These are phyloP conservation scores for Euborellia annulipes DNA, from an alignment of 1,140 invertebrate genomes.

Conservation along the genomic window DNA sequence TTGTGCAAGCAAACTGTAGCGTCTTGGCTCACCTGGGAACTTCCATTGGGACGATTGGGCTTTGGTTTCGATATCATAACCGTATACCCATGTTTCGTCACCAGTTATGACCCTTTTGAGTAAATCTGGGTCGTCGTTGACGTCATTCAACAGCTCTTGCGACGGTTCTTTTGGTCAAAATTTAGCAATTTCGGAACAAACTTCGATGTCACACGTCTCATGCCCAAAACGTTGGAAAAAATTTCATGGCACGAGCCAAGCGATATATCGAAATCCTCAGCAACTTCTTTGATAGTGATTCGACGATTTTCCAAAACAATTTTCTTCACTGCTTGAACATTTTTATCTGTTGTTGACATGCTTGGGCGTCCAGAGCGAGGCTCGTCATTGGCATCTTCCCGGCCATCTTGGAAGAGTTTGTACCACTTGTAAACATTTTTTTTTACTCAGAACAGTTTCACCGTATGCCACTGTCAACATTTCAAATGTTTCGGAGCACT, in stretches of 20 bases:
- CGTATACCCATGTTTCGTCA: constrained; percentile 20
- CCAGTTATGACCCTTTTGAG: constrained; percentile 19
- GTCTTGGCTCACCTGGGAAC: constrained; percentile 9
- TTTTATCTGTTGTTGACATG: too few species aligned
- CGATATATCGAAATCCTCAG: constrained; percentile 14
- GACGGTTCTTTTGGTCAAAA: constrained; percentile 13
- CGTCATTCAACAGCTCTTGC: constrained; percentile 16
- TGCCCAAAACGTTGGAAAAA: constrained; percentile 13
- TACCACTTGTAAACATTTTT: too few species aligned
- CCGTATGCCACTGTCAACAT: too few species aligned
- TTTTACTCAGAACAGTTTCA: too few species aligned
- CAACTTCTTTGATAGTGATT: constrained; percentile 17
- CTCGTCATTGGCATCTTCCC: too few species aligned
- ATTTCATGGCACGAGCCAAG: constrained; percentile 13
- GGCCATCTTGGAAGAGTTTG: too few species aligned
- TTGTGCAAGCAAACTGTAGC: too few species aligned
- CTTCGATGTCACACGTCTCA: constrained; percentile 5
- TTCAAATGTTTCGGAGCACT: too few species aligned
- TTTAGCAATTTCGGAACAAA: constrained; percentile 8
- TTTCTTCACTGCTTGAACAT: too few species aligned
- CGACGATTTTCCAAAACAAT: constrained; percentile 17
- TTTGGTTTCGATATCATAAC: constrained; percentile 17
- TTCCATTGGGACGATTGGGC: constrained; percentile 8
- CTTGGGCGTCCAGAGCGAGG: too few species aligned
- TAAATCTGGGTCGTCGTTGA: constrained; percentile 18